A percentile compares a stretch with the other conserved stretches of the same genome.
phyloP scores from a whole-genome alignment of 2,797 vertebrate genomes.

The Pempheris klunzingeri region DNA sequence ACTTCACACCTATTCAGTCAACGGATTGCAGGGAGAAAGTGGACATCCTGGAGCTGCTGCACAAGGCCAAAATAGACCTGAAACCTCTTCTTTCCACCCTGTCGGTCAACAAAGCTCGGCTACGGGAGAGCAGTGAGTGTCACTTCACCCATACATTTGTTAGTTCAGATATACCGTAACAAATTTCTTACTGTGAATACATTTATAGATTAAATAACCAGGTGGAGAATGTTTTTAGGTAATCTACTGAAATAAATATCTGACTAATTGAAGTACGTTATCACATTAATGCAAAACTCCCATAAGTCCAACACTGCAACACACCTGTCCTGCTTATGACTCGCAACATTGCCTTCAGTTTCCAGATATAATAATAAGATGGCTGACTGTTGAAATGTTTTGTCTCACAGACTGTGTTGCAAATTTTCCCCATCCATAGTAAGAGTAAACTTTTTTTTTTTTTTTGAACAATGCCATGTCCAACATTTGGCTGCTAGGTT shows the following conservation, averaged over 20 bases:
- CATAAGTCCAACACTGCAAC: no score
- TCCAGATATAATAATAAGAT: neutral
- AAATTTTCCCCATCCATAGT: no score
- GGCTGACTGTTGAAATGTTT: neutral
- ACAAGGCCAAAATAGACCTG: conserved; percentile 98
- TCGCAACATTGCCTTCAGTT: neutral
- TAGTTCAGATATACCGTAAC: neutral
- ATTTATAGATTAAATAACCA: neutral
- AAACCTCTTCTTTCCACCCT: conserved; percentile 97
- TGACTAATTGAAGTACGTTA: no score
- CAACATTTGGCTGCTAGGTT: neutral
- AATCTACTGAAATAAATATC: neutral
- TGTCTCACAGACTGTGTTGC: neutral
- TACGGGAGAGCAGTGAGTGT: conserved; percentile 97
- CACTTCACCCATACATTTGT: neutral
- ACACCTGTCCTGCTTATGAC: neutral
- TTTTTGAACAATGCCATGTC: neutral
- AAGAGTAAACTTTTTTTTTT: no score
- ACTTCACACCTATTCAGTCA: conserved; percentile 96
- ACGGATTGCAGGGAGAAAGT: conserved; percentile 94
- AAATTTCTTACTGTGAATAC: neutral
- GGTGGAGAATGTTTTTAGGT: neutral
- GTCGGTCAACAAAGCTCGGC: conserved; percentile 95
- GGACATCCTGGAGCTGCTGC: conserved; percentile 97
- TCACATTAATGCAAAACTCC: neutral